Base-by-base conservation (phyloP, 2,113 vertebrate genomes). In the Larimichthys polyactis region DNA sequence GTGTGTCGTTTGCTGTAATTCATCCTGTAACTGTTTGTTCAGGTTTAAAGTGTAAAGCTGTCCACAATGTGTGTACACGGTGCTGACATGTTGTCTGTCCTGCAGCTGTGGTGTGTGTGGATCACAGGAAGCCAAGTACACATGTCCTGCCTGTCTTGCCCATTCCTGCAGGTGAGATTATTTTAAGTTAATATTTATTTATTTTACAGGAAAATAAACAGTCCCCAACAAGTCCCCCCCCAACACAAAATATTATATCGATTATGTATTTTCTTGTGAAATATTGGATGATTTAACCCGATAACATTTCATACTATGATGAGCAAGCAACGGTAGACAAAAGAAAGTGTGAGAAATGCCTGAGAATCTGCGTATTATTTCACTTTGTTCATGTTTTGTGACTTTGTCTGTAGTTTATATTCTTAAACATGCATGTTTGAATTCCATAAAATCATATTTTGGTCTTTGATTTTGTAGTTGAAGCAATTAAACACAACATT, bases 51-150 rank as follows among this genome's bases (percentile, higher is more conserved):
- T 29, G 5, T 70, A 3, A 67, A 52, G 22, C 5, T 36, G 8
- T 20, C 32, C 51, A 55, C 11, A 51, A 9, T 57, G 7, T 63
- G 7, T 55, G 2, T 48, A 17, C 12, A 44, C 3, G 1, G 2
- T 59, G 20, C 51, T 66, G 8, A 66, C 40, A 0, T 72, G 71
- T 70, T 19, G 1, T 71, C 44, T 93, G 6, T 19, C 75, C 81
- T 54, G 77, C 89, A 99, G 98, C 0, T 99, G 98, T 90, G 96
- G 96, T 80, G 95, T 95, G 0, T 99, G 98, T 90, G 95, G 94
- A 16, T 80, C 91, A 27, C 93, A 96, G 27, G 97, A 95, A 89
- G 97, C 98, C 0, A 98, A 96, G 69, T 99, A 99, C 89, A 96
- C 93, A 63, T 99, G 98, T 88, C 98, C 98, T 0, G 93, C 93